Evolutionary conservation across 1,140 invertebrate species (phyloP).

Genomic region (Adelges cooleyi): DNA sequence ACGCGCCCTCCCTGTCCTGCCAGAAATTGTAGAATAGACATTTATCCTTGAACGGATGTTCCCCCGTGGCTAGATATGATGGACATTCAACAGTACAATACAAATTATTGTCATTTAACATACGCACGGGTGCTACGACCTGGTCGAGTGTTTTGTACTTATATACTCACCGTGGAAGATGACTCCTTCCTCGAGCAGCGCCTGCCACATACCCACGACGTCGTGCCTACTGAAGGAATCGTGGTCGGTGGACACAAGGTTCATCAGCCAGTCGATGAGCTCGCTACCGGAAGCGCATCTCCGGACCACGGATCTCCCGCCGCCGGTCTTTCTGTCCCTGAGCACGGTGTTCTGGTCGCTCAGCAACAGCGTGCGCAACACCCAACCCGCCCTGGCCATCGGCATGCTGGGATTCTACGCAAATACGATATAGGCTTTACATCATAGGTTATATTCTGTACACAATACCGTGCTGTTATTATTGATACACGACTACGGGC

Average conservation of each 20-base stretch:
- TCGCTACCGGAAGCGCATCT: constrained; percentile 52
- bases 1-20: constrained; percentile 52
- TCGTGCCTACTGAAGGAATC: constrained; percentile 53
- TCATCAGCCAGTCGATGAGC: constrained; percentile 62
- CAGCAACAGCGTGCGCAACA: constrained; percentile 55
- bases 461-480: no score
- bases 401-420: constrained; percentile 49
- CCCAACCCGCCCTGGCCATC: constrained; percentile 54
- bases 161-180: constrained; percentile 56
- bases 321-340: constrained; percentile 48
- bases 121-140: no score
- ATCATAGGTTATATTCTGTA: no score
- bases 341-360: constrained; percentile 47
- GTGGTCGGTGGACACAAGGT: constrained; percentile 41
- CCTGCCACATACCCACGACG: constrained; percentile 73
- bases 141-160: no score
- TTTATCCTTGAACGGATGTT: constrained; percentile 74
- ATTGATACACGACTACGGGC: no score
- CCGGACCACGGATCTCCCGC: constrained; percentile 42
- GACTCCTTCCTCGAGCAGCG: constrained; percentile 68
- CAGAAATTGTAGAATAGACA: constrained; percentile 71
- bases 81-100: no score
- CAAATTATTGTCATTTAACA: no score
- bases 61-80: constrained; percentile 65
- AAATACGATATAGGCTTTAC: neutral